These are phyloP conservation scores for Aporophyla lueneburgensis DNA, from an alignment of 2,888 invertebrate species.

Conservation along the genomic window DNA sequence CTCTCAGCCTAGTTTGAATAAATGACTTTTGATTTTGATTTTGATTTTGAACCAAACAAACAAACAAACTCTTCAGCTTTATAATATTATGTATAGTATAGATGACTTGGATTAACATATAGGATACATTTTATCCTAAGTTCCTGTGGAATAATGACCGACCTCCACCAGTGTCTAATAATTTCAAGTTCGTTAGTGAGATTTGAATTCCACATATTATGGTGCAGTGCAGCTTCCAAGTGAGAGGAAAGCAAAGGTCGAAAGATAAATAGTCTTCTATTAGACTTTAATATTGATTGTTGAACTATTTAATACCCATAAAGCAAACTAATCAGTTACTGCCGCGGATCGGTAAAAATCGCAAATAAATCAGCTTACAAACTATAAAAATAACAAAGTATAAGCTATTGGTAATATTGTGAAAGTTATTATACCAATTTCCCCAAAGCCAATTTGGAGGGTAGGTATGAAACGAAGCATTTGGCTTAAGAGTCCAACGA, in stretches of 20 bases:
- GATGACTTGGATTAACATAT: no score
- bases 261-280: not conserved
- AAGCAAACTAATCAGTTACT: not conserved
- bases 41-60: no score
- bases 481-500: conserved; percentile 44
- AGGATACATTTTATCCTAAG: no score
- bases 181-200: no score
- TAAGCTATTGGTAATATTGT: not conserved
- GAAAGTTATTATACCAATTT: conserved; percentile 17
- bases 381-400: not conserved
- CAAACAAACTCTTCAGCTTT: no score
- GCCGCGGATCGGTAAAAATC: not conserved
- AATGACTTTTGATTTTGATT: no score
- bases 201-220: not conserved
- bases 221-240: not conserved
- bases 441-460: conserved; percentile 25
- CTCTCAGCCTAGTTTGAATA: no score
- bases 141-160: no score
- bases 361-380: not conserved
- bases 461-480: conserved; percentile 38
- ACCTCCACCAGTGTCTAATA: no score
- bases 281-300: not conserved
- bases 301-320: not conserved
- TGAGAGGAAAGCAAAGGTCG: not conserved
- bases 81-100: no score